A percentile compares a stretch with the other conserved stretches of the same genome.
Conservation (phyloP, 1,140 invertebrate genomes). For the Sinonovacula constricta region DNA sequence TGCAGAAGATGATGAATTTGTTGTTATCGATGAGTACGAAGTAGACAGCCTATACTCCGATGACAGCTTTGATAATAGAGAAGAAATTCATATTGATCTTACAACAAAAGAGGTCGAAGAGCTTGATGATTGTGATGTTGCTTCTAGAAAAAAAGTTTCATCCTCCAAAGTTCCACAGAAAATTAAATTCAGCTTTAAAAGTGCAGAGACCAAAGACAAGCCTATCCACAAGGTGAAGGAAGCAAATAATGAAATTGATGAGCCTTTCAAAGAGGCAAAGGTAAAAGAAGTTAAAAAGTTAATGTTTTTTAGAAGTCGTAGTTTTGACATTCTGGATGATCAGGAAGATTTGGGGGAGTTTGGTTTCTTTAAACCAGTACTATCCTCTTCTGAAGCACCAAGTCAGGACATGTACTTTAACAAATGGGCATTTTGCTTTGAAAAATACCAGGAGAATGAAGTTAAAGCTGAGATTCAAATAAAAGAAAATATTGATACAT, state of each 20-base stretch:
- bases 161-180: too few relatives aligned
- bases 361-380: neutral
- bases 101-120: neutral
- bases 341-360: neutral
- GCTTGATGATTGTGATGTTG: too few relatives aligned
- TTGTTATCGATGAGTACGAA: conserved; percentile 18
- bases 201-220: too few relatives aligned
- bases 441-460: neutral
- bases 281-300: neutral
- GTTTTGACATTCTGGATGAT: neutral
- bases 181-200: too few relatives aligned
- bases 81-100: neutral
- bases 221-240: too few relatives aligned
- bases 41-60: too few relatives aligned
- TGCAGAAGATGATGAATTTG: neutral
- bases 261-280: too few relatives aligned
- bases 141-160: too few relatives aligned
- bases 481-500: neutral
- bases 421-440: neutral
- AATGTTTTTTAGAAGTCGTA: neutral
- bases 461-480: neutral
- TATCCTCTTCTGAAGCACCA: neutral
- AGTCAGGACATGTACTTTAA: neutral
- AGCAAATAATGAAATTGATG: too few relatives aligned
- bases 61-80: neutral